Conservation (phyloP, 2,888 invertebrate species). For the Gisinianus flammeolus region DNA sequence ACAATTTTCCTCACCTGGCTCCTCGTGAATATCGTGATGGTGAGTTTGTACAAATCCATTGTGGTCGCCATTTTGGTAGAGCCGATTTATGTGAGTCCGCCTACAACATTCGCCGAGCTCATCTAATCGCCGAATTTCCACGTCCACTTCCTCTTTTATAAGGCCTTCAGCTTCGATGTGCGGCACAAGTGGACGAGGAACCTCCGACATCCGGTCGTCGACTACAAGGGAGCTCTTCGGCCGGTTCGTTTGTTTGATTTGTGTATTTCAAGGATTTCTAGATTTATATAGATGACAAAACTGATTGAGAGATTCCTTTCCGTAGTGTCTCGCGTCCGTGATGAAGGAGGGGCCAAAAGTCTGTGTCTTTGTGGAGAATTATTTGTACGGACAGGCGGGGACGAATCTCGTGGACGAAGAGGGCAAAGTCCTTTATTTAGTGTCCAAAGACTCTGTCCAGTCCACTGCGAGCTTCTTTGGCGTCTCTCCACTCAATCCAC, state of each 20-base stretch:
- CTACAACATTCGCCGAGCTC: not conserved
- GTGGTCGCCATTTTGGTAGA: constrained; percentile 3
- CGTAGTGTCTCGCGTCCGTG: constrained; percentile 22
- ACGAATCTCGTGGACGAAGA: not conserved
- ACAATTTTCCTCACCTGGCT: not conserved
- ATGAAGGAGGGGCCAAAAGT: constrained; percentile 21
- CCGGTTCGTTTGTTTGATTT: constrained; percentile 6
- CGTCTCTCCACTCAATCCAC: constrained; percentile 13
- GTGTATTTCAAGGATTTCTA: not conserved
- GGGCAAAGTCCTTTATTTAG: not conserved
- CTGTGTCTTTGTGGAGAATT: constrained; percentile 12
- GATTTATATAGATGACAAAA: not conserved
- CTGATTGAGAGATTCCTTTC: too few species aligned
- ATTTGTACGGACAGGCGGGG: constrained; percentile 1
- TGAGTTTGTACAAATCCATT: constrained; percentile 12
- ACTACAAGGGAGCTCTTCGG: not conserved
- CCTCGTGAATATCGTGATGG: not conserved
- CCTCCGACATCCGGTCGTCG: not conserved
- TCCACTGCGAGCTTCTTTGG: not conserved
- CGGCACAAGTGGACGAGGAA: not conserved
- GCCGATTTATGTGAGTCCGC: constrained; percentile 1
- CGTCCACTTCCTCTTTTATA: not conserved
- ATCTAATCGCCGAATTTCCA: constrained; percentile 6
- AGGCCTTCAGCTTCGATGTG: constrained; percentile 3
- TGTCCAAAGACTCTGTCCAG: constrained; percentile 8